Evolutionary conservation across 1,140 invertebrate species (phyloP).

Genomic region (Bombus soroeensis): DNA sequence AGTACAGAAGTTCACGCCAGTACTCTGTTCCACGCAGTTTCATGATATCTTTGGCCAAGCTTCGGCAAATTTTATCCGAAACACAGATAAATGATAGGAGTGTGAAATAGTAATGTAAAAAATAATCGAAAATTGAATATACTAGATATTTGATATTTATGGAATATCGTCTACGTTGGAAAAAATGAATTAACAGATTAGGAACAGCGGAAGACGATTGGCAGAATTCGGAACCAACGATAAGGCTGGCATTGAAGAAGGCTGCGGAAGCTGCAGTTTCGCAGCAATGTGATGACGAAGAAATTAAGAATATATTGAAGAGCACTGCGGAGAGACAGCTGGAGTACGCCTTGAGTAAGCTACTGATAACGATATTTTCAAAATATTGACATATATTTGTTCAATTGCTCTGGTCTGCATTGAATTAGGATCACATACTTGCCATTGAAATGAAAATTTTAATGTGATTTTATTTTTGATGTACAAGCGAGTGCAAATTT

Average conservation of each 20-base stretch:
- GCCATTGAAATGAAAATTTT: too few species aligned
- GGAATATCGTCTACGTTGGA: too few species aligned
- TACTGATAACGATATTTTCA: not conserved
- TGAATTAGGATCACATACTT: too few species aligned
- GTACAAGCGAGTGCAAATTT: too few species aligned
- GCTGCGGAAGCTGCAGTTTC: constrained; percentile 70
- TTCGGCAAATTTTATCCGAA: not conserved
- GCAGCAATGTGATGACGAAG: constrained; percentile 70
- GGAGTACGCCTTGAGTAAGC: constrained; percentile 77
- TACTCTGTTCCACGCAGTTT: too few species aligned
- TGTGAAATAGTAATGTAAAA: too few species aligned
- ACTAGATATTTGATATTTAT: too few species aligned
- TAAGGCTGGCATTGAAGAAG: constrained; percentile 66
- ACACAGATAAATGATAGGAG: too few species aligned
- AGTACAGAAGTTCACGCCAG: not conserved
- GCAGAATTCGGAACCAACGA: constrained; percentile 67
- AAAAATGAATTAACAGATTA: constrained; percentile 59
- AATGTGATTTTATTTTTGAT: too few species aligned
- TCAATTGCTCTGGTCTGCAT: too few species aligned
- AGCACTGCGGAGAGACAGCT: constrained; percentile 76
- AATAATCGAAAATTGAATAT: too few species aligned
- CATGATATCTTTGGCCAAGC: not conserved
- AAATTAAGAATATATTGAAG: constrained; percentile 73
- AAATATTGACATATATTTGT: not conserved
- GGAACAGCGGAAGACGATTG: constrained; percentile 70